These are phyloP conservation scores for Thyatira batis DNA, from an alignment of 2,888 invertebrate genomes.

Conservation along the genomic window DNA sequence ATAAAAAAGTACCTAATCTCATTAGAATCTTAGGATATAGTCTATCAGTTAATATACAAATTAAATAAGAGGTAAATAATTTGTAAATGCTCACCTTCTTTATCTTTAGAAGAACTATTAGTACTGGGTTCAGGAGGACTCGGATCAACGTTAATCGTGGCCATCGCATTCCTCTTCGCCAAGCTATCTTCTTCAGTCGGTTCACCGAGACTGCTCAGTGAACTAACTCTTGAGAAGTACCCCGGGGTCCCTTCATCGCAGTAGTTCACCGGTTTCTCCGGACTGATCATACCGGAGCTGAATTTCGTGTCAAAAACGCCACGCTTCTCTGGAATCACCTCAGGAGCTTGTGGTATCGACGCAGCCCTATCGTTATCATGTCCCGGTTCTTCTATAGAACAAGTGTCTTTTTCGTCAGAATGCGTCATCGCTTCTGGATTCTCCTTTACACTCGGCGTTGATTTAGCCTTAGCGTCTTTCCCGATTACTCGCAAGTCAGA, in stretches of 20 bases:
- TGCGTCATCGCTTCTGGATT: constrained; percentile 75
- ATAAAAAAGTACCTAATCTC: too few relatives aligned
- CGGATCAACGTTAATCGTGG: constrained; percentile 66
- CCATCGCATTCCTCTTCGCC: constrained; percentile 74
- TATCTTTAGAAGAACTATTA: constrained; percentile 64
- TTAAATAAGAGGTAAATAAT: too few relatives aligned
- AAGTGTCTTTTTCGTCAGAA: constrained; percentile 77
- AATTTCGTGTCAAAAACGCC: constrained; percentile 75
- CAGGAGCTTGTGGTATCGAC: constrained; percentile 51
- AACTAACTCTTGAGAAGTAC: constrained; percentile 87
- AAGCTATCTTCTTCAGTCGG: constrained; percentile 72
- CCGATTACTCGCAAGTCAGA: constrained; percentile 88
- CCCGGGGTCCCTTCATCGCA: constrained; percentile 94
- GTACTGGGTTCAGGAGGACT: constrained; percentile 55
- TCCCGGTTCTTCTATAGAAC: constrained; percentile 73
- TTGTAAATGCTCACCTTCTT: constrained; percentile 65
- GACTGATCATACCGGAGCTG: constrained; percentile 88
- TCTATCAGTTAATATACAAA: too few relatives aligned
- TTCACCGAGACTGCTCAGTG: constrained; percentile 83
- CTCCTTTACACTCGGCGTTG: constrained; percentile 57
- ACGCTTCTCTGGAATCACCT: constrained; percentile 53
- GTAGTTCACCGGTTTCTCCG: constrained; percentile 91
- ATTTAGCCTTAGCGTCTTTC: constrained; percentile 64
- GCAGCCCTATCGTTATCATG: constrained; percentile 74
- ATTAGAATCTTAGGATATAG: too few relatives aligned